A percentile compares a stretch with the other conserved stretches of the same genome.
These are phyloP conservation scores for Microplitis manilae DNA, from an alignment of 2,888 invertebrate genomes.

Conservation along the genomic window DNA sequence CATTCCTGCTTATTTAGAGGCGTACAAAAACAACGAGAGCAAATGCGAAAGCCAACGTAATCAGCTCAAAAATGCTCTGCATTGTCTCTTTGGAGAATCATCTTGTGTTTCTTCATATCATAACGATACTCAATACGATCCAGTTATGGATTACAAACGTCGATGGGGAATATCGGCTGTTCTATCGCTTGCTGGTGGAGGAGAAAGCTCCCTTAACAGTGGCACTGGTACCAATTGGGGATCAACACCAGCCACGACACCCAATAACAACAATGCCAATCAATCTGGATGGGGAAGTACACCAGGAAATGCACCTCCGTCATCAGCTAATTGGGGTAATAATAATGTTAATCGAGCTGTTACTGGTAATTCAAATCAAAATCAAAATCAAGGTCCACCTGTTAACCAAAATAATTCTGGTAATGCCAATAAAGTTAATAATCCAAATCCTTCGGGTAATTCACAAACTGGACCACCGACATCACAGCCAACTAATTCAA, in stretches of 20 bases:
- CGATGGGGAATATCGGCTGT: constrained; percentile 78
- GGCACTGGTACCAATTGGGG: constrained; percentile 83
- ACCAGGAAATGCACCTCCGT: constrained; percentile 60
- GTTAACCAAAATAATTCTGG: constrained; percentile 48
- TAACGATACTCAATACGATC: constrained; percentile 46
- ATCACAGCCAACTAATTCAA: constrained; percentile 70
- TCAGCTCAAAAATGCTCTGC: constrained; percentile 60
- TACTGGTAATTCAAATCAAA: constrained; percentile 55
- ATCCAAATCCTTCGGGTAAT: constrained; percentile 72
- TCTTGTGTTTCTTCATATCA: constrained; percentile 30
- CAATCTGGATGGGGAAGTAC: constrained; percentile 74
- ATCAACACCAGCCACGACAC: constrained; percentile 80
- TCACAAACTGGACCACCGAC: constrained; percentile 73
- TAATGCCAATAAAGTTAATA: constrained; percentile 53
- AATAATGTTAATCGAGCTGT: constrained; percentile 66
- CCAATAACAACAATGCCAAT: constrained; percentile 75
- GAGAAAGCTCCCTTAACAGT: constrained; percentile 86
- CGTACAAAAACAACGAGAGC: constrained; percentile 51
- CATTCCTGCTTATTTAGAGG: constrained; percentile 55
- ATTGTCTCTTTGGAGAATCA: constrained; percentile 51
- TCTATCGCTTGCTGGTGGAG: constrained; percentile 82
- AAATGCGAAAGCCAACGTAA: constrained; percentile 54
- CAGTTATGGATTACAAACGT: constrained; percentile 60
- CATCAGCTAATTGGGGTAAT: constrained; percentile 64
- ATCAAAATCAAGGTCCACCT: constrained; percentile 54